Percentiles rank a stretch among this genome's conserved stretches.
phyloP scores from a whole-genome alignment of 2,797 vertebrate genomes.

The Heterohyrax brucei region DNA sequence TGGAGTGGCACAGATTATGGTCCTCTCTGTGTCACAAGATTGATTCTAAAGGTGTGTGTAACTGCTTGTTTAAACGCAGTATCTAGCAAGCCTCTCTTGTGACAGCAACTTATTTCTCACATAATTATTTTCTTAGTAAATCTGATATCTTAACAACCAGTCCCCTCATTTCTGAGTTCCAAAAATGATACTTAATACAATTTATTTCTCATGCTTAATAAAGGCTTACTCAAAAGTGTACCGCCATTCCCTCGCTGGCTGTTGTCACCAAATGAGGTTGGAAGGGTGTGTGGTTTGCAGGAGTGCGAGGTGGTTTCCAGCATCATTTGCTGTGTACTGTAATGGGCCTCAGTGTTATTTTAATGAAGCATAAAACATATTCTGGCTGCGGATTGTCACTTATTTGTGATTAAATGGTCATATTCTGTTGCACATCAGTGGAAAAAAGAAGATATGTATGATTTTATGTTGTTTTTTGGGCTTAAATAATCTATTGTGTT shows the following conservation, averaged over 20 bases:
- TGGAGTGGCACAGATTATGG: conserved; percentile 65
- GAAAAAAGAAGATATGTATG: not conserved
- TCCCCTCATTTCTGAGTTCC: conserved; percentile 78
- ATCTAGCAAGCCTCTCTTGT: conserved; percentile 81
- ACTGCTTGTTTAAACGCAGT: conserved; percentile 75
- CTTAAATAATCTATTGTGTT: conserved; percentile 32
- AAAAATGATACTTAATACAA: conserved; percentile 81
- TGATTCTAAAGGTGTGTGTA: conserved; percentile 80
- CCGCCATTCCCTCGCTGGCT: conserved; percentile 62
- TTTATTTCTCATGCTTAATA: conserved; percentile 85
- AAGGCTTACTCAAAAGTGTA: conserved; percentile 79
- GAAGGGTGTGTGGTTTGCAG: conserved; percentile 64
- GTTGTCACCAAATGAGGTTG: conserved; percentile 60
- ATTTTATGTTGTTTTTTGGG: not conserved
- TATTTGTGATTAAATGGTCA: conserved; percentile 63
- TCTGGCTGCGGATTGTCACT: conserved; percentile 66
- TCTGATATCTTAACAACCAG: conserved; percentile 83
- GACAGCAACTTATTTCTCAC: conserved; percentile 82
- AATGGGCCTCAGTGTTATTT: conserved; percentile 75
- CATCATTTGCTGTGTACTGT: not conserved
- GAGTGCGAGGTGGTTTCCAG: conserved; percentile 73
- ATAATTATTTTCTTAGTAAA: conserved; percentile 80
- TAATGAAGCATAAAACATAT: conserved; percentile 69
- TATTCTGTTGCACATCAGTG: not conserved
- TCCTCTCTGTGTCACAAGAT: conserved; percentile 77